phyloP scores from a whole-genome alignment of 1,140 invertebrate species.

The Hyles euphorbiae region DNA sequence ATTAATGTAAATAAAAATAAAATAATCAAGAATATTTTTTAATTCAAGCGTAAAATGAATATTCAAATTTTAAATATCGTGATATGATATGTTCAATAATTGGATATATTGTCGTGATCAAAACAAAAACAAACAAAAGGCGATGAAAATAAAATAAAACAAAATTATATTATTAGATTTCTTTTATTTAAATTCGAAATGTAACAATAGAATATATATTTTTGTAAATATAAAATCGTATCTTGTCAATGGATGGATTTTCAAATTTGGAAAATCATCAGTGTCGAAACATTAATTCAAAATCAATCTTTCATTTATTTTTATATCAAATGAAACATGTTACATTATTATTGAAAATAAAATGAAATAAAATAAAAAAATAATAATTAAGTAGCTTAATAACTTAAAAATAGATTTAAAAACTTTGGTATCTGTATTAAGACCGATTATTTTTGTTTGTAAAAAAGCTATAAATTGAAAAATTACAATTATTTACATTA shows the following conservation, averaged over 20 bases:
- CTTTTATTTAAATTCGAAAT: constrained; percentile 70
- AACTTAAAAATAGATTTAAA: constrained; percentile 70
- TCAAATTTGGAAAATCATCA: constrained; percentile 41
- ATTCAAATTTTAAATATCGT: too few relatives aligned
- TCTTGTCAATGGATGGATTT: constrained; percentile 67
- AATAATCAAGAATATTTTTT: too few relatives aligned
- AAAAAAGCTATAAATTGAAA: constrained; percentile 61
- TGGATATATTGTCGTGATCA: constrained; percentile 21
- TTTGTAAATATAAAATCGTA: constrained; percentile 65
- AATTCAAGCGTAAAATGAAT: too few relatives aligned
- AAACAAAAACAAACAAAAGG: constrained; percentile 21
- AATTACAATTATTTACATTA: constrained; percentile 66
- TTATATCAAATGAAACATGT: constrained; percentile 14
- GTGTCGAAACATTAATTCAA: constrained; percentile 18
- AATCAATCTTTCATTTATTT: constrained; percentile 5
- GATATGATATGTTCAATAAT: constrained; percentile 7
- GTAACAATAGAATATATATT: constrained; percentile 60
- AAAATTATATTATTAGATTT: constrained; percentile 46
- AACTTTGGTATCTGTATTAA: constrained; percentile 73
- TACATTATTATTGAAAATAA: constrained; percentile 24
- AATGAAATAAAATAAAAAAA: constrained; percentile 41
- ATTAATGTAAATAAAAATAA: too few relatives aligned
- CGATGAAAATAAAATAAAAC: constrained; percentile 61
- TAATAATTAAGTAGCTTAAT: constrained; percentile 59
- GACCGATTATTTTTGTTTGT: constrained; percentile 66